Conservation (phyloP, 2,888 invertebrate species). For the Lasioglossum figueresi region DNA sequence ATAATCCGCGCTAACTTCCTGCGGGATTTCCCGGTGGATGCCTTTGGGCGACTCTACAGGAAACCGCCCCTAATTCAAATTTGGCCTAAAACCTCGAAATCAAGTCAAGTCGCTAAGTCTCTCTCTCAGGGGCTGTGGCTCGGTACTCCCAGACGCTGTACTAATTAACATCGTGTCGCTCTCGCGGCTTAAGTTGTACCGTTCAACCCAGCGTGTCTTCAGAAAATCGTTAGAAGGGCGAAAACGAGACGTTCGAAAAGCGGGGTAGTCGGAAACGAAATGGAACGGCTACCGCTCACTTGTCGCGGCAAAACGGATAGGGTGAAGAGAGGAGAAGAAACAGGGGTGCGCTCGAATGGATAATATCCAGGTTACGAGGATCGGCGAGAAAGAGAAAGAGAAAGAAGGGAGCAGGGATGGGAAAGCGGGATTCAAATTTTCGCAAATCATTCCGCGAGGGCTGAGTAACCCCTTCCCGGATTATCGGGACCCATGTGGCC, state of each 20-base stretch:
- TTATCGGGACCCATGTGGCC: conserved; percentile 82
- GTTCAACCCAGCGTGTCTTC: conserved; percentile 68
- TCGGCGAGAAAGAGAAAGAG: conserved; percentile 28
- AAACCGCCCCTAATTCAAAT: conserved; percentile 75
- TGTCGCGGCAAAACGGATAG: conserved; percentile 45
- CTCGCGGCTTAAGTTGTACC: conserved; percentile 62
- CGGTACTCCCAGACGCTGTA: conserved; percentile 74
- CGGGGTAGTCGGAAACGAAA: conserved; percentile 26
- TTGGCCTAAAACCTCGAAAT: conserved; percentile 81
- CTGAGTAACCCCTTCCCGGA: conserved; percentile 79
- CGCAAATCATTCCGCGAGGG: conserved; percentile 76
- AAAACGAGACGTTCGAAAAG: conserved; percentile 24
- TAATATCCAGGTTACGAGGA: conserved; percentile 40
- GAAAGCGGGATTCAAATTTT: conserved; percentile 78
- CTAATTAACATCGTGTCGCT: conserved; percentile 84
- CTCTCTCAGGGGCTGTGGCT: conserved; percentile 62
- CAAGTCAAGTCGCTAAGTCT: conserved; percentile 83
- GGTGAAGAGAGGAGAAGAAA: conserved; percentile 47
- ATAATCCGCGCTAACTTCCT: conserved; percentile 83
- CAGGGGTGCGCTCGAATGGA: conserved; percentile 37
- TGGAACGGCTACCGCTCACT: conserved; percentile 17
- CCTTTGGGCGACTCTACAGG: conserved; percentile 67
- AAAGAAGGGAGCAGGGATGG: conserved; percentile 21
- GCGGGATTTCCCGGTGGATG: conserved; percentile 79
- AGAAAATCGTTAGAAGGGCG: conserved; percentile 76